Percentiles rank a stretch among this genome's conserved stretches.
Evolutionary conservation across 2,113 vertebrate species (phyloP).

Genomic region (Variabilichromis moorii): DNA sequence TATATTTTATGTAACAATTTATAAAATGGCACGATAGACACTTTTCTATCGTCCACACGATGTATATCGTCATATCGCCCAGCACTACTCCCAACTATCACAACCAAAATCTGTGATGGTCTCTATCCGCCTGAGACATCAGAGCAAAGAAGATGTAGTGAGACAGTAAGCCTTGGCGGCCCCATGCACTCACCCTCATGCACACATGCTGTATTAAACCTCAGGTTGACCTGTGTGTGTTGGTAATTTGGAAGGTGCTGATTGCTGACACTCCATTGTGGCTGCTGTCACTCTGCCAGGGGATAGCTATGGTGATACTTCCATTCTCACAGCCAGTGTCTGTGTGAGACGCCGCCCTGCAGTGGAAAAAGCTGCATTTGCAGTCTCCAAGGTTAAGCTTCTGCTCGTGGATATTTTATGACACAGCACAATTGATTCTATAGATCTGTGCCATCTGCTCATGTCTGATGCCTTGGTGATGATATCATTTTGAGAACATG

Average conservation of each 20-base stretch:
- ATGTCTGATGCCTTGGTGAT: not conserved
- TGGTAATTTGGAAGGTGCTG: constrained; percentile 11
- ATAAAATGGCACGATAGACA: accelerated
- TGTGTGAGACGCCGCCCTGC: not conserved
- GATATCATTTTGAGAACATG: not conserved
- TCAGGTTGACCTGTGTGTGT: not conserved
- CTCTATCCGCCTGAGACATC: not conserved
- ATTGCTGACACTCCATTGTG: not conserved
- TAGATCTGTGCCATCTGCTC: not conserved
- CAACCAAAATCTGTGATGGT: not conserved
- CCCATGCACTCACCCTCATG: not conserved
- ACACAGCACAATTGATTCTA: not conserved
- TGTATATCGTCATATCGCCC: no score
- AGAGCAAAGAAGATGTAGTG: not conserved
- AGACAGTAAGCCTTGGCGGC: not conserved
- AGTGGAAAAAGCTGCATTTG: not conserved
- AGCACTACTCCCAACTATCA: not conserved
- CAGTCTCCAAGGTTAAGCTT: constrained; percentile 1
- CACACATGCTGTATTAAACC: not conserved
- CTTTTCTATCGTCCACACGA: no score
- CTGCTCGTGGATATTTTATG: not conserved
- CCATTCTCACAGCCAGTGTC: not conserved
- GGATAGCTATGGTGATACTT: not conserved
- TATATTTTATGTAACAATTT: no score
- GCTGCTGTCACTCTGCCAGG: not conserved